A percentile compares a stretch with the other conserved stretches of the same genome.
Conservation (phyloP, 2,888 invertebrate genomes). For the Lasioglossum zephyrum region DNA sequence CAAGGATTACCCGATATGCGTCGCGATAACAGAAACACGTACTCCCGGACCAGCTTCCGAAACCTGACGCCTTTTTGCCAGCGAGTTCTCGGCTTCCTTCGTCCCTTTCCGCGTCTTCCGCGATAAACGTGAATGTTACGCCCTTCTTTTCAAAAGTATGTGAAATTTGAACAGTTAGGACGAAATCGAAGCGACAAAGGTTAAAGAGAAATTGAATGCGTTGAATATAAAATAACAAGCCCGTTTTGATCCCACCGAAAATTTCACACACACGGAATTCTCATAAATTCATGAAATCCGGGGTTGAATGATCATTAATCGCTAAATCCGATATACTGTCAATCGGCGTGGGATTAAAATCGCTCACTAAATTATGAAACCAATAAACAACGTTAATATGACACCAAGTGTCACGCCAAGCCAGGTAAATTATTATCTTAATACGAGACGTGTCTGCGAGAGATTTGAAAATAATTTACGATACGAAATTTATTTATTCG, state of each 20-base stretch:
- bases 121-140: no score
- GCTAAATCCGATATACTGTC: not conserved
- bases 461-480: not conserved
- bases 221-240: not conserved
- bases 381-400: not conserved
- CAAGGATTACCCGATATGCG: constrained; percentile 52
- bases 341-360: not conserved
- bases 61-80: constrained; percentile 17
- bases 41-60: constrained; percentile 13
- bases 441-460: not conserved
- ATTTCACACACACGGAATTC: not conserved
- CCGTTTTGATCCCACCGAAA: not conserved
- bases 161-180: no score
- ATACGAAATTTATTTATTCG: no score
- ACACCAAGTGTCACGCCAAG: not conserved
- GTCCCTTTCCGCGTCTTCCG: not conserved
- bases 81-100: not conserved
- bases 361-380: not conserved
- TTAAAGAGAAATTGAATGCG: not conserved
- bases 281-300: not conserved
- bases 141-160: no score
- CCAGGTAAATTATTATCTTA: not conserved
- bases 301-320: not conserved
- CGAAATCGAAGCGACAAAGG: not conserved
- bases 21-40: constrained; percentile 53